These are phyloP conservation scores for Caenorhabditis angaria DNA, from an alignment of 2,888 invertebrate genomes.

Conservation along the genomic window DNA sequence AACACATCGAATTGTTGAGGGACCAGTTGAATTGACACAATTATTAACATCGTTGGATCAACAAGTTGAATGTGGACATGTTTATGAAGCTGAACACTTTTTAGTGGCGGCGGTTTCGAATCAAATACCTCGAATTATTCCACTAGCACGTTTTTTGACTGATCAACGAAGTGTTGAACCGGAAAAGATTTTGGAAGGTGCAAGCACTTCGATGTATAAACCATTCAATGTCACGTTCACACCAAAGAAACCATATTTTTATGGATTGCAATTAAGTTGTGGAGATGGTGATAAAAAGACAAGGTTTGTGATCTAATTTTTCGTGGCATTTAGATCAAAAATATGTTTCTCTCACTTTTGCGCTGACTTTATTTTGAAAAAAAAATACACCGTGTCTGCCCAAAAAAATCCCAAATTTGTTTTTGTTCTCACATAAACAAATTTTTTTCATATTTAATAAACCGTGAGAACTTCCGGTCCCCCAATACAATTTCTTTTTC, in stretches of 20 bases:
- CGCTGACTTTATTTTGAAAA: no score
- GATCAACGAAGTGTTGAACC: slow-evolving; percentile 43
- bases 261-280: slow-evolving; percentile 38
- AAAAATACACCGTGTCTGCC: no score
- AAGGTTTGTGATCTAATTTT: neutral
- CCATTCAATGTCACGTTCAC: neutral
- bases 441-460: no score
- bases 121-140: slow-evolving; percentile 39
- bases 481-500: no score
- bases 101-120: slow-evolving; percentile 38
- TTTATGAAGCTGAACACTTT: slow-evolving; percentile 45
- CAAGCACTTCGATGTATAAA: neutral
- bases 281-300: slow-evolving; percentile 12
- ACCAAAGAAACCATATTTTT: slow-evolving; percentile 21
- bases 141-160: slow-evolving; percentile 50
- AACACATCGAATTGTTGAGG: slow-evolving; percentile 15
- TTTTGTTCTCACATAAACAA: no score
- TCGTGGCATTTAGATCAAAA: no score
- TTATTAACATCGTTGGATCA: slow-evolving; percentile 38
- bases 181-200: neutral
- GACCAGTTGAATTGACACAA: slow-evolving; percentile 23
- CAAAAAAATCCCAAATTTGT: no score
- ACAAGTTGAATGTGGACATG: slow-evolving; percentile 41
- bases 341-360: neutral
- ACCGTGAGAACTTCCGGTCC: no score